Evolutionary conservation across 2,888 invertebrate genomes (phyloP), one percentile per base, ranked within the genome.

Genomic region (Halictus ligatus): DNA sequence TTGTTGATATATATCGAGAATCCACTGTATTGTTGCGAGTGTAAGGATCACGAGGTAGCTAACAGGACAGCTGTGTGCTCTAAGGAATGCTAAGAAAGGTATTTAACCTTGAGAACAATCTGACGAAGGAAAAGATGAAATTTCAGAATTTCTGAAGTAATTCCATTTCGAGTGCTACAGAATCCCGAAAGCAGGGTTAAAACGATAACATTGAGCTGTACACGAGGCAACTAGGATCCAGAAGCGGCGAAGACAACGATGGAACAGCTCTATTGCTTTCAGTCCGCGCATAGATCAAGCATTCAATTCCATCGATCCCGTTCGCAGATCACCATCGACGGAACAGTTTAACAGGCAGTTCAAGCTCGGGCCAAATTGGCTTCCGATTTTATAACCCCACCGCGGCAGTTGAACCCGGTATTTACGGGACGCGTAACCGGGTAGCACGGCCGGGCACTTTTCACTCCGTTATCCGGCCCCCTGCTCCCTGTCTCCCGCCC

Each of bases 341-440:
- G 43, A 71, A 43, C 71, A 71, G 71, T 71, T 71, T 71, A 71
- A 71, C 71, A n/a, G 71, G 71, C n/a, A n/a, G 43, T 40, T 43
- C 21, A 13, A 13, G 40, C 71, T 21, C n/a, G 71, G 71, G 71
- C 71, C 71, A 71, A 71, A 71, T 71, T 71, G 71, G 71, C 71
- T 71, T 50, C 29, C 80, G 81, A 81, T 79, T 73, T 81, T 79
- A 79, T 40, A 81, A 80, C 80, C 80, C 50, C 75, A n/a, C 15
- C 18, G 50, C 46, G 50, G 29, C 58, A 25, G 48, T 72, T 80
- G 67, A 21, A 35, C 6, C 18, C 7, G 77, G 75, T 73, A 82
- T 82, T 82, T 82, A 78, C 82, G 82, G 48, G 67, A 81, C 73
- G 74, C 75, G 71, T 40, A 81, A 81, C 67, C 74, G 46, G 25